Evolutionary conservation across 2,888 invertebrate genomes (phyloP).

Genomic region (Monoplex corrugatus): DNA sequence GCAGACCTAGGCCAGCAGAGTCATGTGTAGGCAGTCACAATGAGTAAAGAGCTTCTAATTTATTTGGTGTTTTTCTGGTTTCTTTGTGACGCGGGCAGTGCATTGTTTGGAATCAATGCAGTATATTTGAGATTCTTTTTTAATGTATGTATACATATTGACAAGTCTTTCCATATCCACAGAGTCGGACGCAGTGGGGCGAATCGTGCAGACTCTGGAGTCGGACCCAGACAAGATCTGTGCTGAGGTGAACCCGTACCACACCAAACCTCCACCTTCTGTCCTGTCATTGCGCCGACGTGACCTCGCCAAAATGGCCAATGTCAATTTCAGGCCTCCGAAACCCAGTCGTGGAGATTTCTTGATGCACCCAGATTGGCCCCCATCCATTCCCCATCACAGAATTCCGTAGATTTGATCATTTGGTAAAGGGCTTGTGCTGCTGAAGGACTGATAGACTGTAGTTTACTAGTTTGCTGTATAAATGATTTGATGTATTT

Average conservation of each 20-base stretch:
- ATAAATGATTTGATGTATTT: too few species aligned
- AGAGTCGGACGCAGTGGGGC: constrained; percentile 51
- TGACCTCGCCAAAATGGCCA: constrained; percentile 60
- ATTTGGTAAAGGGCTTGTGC: too few species aligned
- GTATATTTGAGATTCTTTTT: too few species aligned
- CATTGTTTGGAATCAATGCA: too few species aligned
- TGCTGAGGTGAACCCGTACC: not conserved
- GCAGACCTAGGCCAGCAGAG: too few species aligned
- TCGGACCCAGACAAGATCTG: constrained; percentile 43
- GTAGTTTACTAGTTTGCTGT: too few species aligned
- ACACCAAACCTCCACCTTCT: not conserved
- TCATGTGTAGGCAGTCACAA: too few species aligned
- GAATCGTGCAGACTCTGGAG: constrained; percentile 42
- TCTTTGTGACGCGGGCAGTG: too few species aligned
- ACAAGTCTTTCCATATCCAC: not conserved
- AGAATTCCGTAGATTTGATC: constrained; percentile 68
- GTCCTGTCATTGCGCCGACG: constrained; percentile 44
- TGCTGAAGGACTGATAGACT: too few species aligned
- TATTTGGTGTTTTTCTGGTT: too few species aligned
- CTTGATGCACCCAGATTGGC: constrained; percentile 80
- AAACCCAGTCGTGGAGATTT: constrained; percentile 76
- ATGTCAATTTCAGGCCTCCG: constrained; percentile 51
- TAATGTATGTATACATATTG: too few species aligned
- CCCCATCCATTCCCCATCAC: constrained; percentile 78
- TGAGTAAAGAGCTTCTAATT: too few species aligned